Evolutionary conservation across 2,113 vertebrate species (phyloP).

Genomic region (Cavia porcellus): DNA sequence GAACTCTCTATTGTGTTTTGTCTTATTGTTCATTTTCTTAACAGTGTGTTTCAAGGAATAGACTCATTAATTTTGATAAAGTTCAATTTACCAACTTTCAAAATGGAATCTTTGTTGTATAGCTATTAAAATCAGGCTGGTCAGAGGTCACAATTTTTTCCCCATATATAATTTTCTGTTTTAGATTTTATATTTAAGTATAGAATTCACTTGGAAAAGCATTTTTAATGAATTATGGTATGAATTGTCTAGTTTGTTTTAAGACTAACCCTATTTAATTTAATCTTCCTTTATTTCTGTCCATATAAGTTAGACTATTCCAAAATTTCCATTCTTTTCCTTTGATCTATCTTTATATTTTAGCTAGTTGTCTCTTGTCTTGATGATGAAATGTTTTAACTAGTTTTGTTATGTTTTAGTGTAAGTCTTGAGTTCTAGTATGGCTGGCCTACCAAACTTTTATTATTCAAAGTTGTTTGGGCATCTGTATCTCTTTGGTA

Average conservation of each 20-base stretch:
- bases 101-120: not conserved
- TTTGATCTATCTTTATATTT: not conserved
- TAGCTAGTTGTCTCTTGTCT: not conserved
- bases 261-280: not conserved
- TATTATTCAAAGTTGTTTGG: not conserved
- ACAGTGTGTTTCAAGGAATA: not conserved
- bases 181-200: conserved; percentile 7
- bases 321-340: not conserved
- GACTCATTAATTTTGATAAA: not conserved
- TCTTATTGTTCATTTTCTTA: not conserved
- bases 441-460: not conserved
- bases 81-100: not conserved
- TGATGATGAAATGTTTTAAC: not conserved
- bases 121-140: not conserved
- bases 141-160: not conserved
- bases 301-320: not conserved
- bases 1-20: not conserved
- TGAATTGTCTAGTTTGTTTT: not conserved
- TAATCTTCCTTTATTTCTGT: not conserved
- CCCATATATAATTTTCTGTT: not conserved
- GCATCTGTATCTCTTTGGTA: not conserved
- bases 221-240: not conserved
- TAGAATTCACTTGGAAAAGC: not conserved
- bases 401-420: not conserved
- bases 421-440: not conserved